Evolutionary conservation across 2,113 vertebrate species (phyloP).

Genomic region (Greenwoodochromis staneri): DNA sequence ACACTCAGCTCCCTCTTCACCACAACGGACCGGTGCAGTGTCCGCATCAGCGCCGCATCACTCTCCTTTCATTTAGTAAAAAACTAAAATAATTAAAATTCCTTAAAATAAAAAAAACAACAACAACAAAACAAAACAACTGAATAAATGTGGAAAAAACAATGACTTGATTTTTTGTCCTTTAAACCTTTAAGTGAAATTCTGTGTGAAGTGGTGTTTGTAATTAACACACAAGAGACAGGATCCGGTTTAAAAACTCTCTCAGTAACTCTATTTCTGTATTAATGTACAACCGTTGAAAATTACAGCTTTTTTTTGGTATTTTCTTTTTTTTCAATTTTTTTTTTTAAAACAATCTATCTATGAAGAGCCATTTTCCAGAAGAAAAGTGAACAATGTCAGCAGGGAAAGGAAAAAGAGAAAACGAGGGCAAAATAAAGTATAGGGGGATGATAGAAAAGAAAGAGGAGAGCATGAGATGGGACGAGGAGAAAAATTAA

Average conservation of each 20-base stretch:
- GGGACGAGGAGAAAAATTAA: conserved; percentile 15
- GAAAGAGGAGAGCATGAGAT: conserved; percentile 16
- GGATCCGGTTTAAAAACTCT: conserved; percentile 74
- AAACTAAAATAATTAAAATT: background rate
- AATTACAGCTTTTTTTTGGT: conserved; percentile 73
- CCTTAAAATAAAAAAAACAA: background rate
- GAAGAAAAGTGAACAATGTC: conserved; percentile 52
- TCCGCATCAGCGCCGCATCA: background rate
- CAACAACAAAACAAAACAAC: background rate
- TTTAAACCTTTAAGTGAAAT: background rate
- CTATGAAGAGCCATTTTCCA: conserved; percentile 74
- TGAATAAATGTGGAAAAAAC: background rate
- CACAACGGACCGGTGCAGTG: fast-evolving
- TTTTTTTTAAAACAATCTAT: conserved; percentile 63
- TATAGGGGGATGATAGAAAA: background rate
- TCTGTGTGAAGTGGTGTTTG: background rate
- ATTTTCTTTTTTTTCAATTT: background rate
- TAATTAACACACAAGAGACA: conserved; percentile 64
- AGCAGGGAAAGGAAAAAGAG: conserved; percentile 24
- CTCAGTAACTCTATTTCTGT: conserved; percentile 80
- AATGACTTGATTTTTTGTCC: background rate
- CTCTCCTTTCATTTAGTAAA: background rate
- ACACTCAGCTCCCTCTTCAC: background rate
- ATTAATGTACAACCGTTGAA: conserved; percentile 82
- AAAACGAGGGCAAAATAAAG: conserved; percentile 19